Conservation (phyloP, 2,797 vertebrate genomes). For the Oceanodroma leucorhoa region DNA sequence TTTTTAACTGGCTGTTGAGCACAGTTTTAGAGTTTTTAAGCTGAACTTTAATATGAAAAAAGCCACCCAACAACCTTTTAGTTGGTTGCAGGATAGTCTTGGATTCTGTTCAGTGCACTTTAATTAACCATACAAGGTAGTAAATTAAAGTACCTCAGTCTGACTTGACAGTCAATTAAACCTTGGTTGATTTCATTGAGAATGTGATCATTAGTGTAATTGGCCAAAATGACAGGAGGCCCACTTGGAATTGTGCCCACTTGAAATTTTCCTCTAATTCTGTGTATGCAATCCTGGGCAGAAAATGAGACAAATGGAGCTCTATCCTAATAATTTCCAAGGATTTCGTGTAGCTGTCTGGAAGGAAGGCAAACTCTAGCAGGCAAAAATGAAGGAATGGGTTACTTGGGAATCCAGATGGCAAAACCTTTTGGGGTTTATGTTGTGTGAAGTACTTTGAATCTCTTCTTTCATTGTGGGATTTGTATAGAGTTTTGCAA, state of each 20-base stretch:
- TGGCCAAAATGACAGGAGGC: constrained; percentile 47
- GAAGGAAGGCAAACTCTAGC: background rate
- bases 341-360: background rate
- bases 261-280: constrained; percentile 34
- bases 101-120: constrained; percentile 32
- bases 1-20: background rate
- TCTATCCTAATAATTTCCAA: constrained; percentile 29
- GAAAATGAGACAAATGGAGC: background rate
- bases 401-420: constrained; percentile 31
- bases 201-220: constrained; percentile 61
- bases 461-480: constrained; percentile 5
- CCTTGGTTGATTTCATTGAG: constrained; percentile 61
- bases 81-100: background rate
- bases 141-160: constrained; percentile 58
- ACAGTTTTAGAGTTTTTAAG: background rate
- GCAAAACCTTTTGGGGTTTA: constrained; percentile 18
- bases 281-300: background rate
- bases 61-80: background rate
- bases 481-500: background rate
- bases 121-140: constrained; percentile 36
- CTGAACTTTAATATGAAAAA: background rate
- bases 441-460: background rate
- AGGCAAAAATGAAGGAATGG: background rate
- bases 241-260: constrained; percentile 27
- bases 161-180: constrained; percentile 64